Base-by-base conservation (phyloP, 2,113 vertebrate genomes). In the Scomber scombrus region DNA sequence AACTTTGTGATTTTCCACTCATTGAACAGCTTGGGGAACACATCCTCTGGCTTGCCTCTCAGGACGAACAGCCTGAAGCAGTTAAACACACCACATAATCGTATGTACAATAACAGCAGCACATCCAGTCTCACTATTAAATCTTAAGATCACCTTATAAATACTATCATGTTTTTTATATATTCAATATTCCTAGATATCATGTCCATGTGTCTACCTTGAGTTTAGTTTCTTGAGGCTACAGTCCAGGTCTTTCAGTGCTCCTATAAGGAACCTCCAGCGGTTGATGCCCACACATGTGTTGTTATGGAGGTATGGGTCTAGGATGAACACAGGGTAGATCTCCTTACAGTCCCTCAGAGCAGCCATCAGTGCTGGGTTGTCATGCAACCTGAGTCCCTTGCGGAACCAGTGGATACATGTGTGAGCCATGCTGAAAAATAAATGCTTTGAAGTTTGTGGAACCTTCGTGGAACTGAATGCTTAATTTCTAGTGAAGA, bases 391-490 rank as follows among this genome's bases (percentile, higher is more conserved):
- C 26, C 92, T 71, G 29, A 96, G 93, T 3, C 94, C 95, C 72
- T 95, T 96, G 10, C 88, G 85, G 84, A 96, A 95, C 94, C 95
- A 95, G 85, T 95, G 95, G 47, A 94, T 89, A 14, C 91, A 93
- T 2, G 61, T 85, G 2, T 95, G 93, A 43, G 71, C 78, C 93
- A 94, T 95, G 40, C 0, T 75, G 3, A n/a, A n/a, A n/a, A n/a
- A n/a, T n/a, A n/a, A n/a, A n/a, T n/a, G n/a, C n/a, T n/a, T n/a
- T n/a, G n/a, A n/a, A n/a, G n/a, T n/a, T n/a, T n/a, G n/a, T n/a
- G n/a, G n/a, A n/a, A n/a, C n/a, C n/a, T n/a, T n/a, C n/a, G n/a
- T n/a, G n/a, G n/a, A n/a, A n/a, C n/a, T n/a, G n/a, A n/a, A n/a
- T n/a, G n/a, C n/a, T n/a, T n/a, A n/a, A n/a, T n/a, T n/a, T n/a